A percentile compares a stretch with the other conserved stretches of the same genome.
Evolutionary conservation across 2,888 invertebrate genomes (phyloP).

Genomic region (Hyposoter didymator): DNA sequence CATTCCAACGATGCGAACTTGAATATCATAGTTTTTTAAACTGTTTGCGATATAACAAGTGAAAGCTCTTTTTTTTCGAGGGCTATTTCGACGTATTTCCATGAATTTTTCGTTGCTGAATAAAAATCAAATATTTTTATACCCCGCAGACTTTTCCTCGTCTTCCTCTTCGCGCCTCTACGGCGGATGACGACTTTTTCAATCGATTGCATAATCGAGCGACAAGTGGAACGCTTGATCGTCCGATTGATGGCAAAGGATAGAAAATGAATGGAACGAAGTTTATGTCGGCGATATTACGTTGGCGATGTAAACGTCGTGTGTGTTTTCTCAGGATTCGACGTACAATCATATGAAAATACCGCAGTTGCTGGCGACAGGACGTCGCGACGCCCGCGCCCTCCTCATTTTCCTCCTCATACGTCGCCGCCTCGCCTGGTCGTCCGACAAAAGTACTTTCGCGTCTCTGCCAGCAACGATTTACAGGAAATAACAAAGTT

Average conservation of each 20-base stretch:
- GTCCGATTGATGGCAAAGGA: no score
- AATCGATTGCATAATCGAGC: no score
- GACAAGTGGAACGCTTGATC: no score
- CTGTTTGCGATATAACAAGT: not conserved
- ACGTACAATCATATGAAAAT: constrained; percentile 66
- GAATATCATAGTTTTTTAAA: no score
- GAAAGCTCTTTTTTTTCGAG: no score
- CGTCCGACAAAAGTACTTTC: constrained; percentile 59
- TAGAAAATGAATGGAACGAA: not conserved
- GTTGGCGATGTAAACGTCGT: not conserved
- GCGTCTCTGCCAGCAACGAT: constrained; percentile 61
- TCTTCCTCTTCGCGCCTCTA: no score
- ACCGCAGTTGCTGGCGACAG: constrained; percentile 68
- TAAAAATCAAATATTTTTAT: no score
- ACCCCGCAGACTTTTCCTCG: no score
- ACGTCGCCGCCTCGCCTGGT: constrained; percentile 54
- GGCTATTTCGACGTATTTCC: no score
- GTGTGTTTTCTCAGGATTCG: constrained; percentile 45
- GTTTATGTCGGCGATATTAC: not conserved
- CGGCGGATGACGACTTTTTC: no score
- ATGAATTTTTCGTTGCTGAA: no score
- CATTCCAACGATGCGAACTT: no score
- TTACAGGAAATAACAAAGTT: not conserved
- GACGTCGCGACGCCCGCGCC: constrained; percentile 71
- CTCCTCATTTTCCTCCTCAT: constrained; percentile 61